These are phyloP conservation scores for Palythoa grandiflora DNA, from an alignment of 92 coral and sea anemone species.

Conservation along the genomic window DNA sequence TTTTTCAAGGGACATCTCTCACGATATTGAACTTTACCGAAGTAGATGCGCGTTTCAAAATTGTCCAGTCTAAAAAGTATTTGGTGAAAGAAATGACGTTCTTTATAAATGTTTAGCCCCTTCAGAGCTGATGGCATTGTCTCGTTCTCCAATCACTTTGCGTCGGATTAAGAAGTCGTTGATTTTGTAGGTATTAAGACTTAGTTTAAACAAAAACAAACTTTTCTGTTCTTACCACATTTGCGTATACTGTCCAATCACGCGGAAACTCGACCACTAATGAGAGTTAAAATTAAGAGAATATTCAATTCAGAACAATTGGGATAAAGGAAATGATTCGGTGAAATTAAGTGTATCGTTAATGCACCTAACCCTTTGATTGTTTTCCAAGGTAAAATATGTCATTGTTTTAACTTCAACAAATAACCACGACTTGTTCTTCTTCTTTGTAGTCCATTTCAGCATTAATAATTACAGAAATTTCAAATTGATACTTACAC, in stretches of 20 bases:
- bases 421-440: background rate
- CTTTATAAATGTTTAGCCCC: background rate
- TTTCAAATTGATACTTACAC: background rate
- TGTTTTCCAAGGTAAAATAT: background rate
- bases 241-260: background rate
- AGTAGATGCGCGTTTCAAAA: background rate
- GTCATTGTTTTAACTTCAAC: background rate
- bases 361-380: background rate
- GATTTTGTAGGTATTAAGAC: background rate
- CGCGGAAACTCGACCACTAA: background rate
- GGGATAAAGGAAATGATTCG: background rate
- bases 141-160: background rate
- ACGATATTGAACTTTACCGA: background rate
- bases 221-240: background rate
- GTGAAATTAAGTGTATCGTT: background rate
- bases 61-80: background rate
- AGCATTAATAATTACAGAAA: background rate
- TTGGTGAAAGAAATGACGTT: background rate
- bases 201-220: background rate
- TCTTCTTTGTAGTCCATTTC: background rate
- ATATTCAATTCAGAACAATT: background rate
- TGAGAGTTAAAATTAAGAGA: background rate
- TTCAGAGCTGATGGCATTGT: background rate
- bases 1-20: background rate
- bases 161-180: background rate